Conservation (phyloP, 2,797 vertebrate species). For the Salmo trutta region DNA sequence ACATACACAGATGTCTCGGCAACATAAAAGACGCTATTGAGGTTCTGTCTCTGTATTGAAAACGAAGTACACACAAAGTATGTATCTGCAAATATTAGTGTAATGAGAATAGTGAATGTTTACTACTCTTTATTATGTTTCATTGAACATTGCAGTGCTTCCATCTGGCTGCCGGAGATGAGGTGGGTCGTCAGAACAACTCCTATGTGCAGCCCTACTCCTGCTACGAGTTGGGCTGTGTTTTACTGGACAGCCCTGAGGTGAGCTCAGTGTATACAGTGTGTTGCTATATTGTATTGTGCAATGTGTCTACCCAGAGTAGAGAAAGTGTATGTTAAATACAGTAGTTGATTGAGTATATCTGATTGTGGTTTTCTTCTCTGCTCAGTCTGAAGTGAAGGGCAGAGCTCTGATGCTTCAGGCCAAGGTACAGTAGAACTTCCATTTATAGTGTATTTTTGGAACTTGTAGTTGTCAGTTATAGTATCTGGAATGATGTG, state of each 20-base stretch:
- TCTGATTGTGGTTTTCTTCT: conserved; percentile 30
- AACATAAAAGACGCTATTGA: conserved; percentile 92
- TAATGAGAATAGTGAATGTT: not conserved
- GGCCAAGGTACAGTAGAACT: conserved; percentile 85
- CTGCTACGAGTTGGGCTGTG: conserved; percentile 94
- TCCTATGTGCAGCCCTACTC: conserved; percentile 93
- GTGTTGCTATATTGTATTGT: not conserved
- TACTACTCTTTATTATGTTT: not conserved
- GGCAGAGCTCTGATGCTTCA: conserved; percentile 90
- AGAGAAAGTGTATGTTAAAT: not conserved
- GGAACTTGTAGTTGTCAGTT: not conserved
- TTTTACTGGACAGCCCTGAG: conserved; percentile 88
- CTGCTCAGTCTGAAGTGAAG: conserved; percentile 84
- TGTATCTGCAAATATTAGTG: not conserved
- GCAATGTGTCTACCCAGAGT: not conserved
- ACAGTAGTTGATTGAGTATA: not conserved
- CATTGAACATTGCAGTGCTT: conserved; percentile 80
- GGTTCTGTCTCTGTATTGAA: conserved; percentile 70
- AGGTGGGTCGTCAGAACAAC: conserved; percentile 87
- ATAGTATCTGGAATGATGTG: not conserved
- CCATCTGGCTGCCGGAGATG: conserved; percentile 88
- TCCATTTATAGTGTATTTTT: too few relatives aligned
- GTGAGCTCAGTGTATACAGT: conserved; percentile 57
- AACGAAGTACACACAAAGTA: not conserved
- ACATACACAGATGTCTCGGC: conserved; percentile 92